Evolutionary conservation across 2,113 vertebrate species (phyloP), one percentile per base, ranked within the genome.

Genomic region (Falco punctatus): DNA sequence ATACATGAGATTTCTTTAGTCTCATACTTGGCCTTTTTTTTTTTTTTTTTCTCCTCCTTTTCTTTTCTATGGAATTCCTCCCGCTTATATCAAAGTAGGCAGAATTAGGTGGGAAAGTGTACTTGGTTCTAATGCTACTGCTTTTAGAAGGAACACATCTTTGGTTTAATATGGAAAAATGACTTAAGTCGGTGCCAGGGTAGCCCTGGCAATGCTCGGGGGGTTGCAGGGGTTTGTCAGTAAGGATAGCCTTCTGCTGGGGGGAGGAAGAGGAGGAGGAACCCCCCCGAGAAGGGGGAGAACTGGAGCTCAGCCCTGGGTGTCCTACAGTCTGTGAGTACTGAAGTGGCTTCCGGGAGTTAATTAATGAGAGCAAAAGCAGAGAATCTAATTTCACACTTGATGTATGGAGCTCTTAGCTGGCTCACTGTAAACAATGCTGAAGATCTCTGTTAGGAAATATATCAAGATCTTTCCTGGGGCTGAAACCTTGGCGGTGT

Each of bases 181-280:
- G 6, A 12, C 1, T 15, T 15, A 16, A 16, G 18, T 54, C 2
- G 4, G 44, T 0, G 2, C 4, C 22, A 11, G 38, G 27, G 9
- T 6, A 14, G 42, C 7, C 40, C 5, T 6, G 9, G 27, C 11
- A 10, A 32, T 38, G 48, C 52, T 15, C 3, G 2, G 16, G 51
- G 18, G 28, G 23, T 30, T n/a, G 20, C 7, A 30, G 33, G 66
- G 6, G 16, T 30, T 46, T 48, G 35, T 19, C 5, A 24, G 44
- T 54, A 11, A 13, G 7, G 42, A 8, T 21, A 33, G 6, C 32
- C 5, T 18, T 19, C 11, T 13, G 2, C 12, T 0, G 5, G 10
- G 23, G n/a, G 33, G 42, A 42, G 38, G 78, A 64, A 65, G n/a
- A 67, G 35, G 18, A n/a, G 49, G 61, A 58, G 19, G 20, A 75